A percentile compares a stretch with the other conserved stretches of the same genome.
Evolutionary conservation across 2,888 invertebrate genomes (phyloP).

Genomic region (Allacma fusca): DNA sequence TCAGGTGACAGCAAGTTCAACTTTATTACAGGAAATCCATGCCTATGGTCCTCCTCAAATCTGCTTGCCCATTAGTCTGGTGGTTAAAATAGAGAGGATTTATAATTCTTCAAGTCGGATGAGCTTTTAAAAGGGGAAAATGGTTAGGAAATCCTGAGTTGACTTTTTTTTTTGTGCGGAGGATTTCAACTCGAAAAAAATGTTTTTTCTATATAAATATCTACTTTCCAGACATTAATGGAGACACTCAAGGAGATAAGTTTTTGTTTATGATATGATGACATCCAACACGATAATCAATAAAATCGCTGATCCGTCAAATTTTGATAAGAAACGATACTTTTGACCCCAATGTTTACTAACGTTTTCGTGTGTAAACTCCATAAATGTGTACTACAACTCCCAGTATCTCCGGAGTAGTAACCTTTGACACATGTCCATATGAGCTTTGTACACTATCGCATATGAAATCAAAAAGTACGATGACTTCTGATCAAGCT

Average conservation of each 20-base stretch:
- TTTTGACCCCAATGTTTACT: constrained; percentile 7
- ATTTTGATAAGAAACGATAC: constrained; percentile 6
- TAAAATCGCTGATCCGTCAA: constrained; percentile 13
- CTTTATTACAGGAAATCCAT: constrained; percentile 36
- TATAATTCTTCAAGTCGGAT: constrained; percentile 4
- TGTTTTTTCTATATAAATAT: not conserved
- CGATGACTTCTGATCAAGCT: constrained; percentile 1
- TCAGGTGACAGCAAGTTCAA: constrained; percentile 22
- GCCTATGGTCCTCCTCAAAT: not conserved
- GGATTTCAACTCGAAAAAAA: not conserved
- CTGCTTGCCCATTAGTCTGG: not conserved
- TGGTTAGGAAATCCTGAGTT: not conserved
- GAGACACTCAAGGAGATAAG: not conserved
- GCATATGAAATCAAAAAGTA: not conserved
- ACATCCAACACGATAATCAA: not conserved
- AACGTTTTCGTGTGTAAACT: not conserved
- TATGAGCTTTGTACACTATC: not conserved
- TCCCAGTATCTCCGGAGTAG: not conserved
- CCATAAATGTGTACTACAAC: not conserved
- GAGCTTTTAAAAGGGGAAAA: not conserved
- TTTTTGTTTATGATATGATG: constrained; percentile 11
- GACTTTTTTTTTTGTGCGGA: not conserved
- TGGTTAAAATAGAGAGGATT: constrained; percentile 8
- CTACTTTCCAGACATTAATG: not conserved
- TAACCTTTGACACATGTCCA: constrained; percentile 3